Evolutionary conservation across 2,113 vertebrate genomes (phyloP).

Genomic region (Cavia porcellus): DNA sequence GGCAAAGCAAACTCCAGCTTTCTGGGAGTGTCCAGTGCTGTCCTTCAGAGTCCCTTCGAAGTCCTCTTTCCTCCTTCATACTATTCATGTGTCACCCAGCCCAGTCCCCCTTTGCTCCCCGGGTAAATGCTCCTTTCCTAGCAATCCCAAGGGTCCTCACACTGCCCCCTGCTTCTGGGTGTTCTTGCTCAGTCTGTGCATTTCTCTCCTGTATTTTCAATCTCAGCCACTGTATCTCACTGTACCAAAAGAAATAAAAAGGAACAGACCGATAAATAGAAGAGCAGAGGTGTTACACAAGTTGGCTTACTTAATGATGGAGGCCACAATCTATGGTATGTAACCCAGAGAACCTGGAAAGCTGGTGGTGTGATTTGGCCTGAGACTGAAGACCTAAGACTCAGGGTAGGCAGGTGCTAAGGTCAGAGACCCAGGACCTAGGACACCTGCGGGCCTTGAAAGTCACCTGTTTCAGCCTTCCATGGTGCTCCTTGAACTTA

Average conservation of each 20-base stretch:
- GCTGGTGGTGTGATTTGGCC: neutral
- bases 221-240: neutral
- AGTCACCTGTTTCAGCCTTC: neutral
- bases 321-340: neutral
- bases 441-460: neutral
- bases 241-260: neutral
- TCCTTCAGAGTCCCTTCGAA: neutral
- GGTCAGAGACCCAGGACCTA: neutral
- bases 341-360: neutral
- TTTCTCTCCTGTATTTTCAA: neutral
- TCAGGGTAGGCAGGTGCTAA: neutral
- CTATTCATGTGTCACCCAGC: neutral
- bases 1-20: neutral
- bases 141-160: neutral
- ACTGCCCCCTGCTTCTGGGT: fast-evolving
- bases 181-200: no score
- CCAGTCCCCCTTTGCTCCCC: neutral
- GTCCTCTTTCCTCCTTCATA: neutral
- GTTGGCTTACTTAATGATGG: neutral
- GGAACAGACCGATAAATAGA: neutral
- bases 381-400: neutral
- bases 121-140: neutral
- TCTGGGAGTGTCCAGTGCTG: neutral
- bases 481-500: neutral
- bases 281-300: neutral